Percentiles rank a stretch among this genome's conserved stretches.
Evolutionary conservation across 1,140 invertebrate genomes (phyloP).

Genomic region (Acromyrmex charruanus): DNA sequence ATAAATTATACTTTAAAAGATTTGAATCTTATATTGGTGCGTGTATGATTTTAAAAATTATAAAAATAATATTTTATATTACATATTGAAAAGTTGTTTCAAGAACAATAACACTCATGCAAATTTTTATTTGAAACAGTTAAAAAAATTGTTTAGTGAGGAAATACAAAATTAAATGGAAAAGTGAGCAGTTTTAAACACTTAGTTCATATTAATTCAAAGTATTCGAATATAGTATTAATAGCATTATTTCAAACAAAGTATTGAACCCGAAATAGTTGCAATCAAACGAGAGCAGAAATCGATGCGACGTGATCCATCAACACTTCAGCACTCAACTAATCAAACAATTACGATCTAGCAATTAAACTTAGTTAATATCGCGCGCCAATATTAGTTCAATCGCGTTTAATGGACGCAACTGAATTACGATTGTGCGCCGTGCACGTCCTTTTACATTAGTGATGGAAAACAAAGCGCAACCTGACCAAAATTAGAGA

Average conservation of each 20-base stretch:
- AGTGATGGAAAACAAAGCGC: neutral
- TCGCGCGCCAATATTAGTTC: conserved; percentile 65
- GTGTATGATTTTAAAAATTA: neutral
- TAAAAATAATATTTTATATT: neutral
- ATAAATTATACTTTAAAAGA: neutral
- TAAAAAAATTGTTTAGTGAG: neutral
- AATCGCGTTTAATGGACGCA: conserved; percentile 61
- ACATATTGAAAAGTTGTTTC: neutral
- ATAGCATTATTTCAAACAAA: conserved; percentile 13
- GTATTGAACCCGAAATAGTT: conserved; percentile 24
- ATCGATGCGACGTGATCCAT: conserved; percentile 44
- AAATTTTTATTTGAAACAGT: neutral
- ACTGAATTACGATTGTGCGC: conserved; percentile 61
- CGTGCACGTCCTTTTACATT: conserved; percentile 50
- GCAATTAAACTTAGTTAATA: conserved; percentile 65
- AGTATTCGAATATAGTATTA: neutral
- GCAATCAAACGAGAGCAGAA: conserved; percentile 45
- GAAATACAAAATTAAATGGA: neutral
- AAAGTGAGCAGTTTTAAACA: neutral
- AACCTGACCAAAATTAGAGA: conserved; percentile 51
- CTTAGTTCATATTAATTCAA: neutral
- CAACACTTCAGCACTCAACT: conserved; percentile 59
- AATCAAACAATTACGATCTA: conserved; percentile 68
- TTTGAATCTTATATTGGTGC: neutral
- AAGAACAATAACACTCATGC: neutral